Evolutionary conservation across 1,140 invertebrate genomes (phyloP).

Genomic region (Solenopsis invicta): DNA sequence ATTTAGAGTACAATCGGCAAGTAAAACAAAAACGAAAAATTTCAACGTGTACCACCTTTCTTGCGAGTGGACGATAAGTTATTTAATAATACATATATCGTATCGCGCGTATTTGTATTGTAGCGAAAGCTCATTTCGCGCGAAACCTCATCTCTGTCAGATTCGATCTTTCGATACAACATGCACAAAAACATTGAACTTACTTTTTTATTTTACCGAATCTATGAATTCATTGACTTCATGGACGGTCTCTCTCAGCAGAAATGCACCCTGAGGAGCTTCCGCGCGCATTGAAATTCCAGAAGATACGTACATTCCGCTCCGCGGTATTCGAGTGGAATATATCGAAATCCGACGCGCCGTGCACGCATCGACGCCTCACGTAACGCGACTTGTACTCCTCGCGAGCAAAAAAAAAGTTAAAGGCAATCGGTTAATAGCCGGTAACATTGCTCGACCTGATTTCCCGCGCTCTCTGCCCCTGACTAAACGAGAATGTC

Average conservation of each 20-base stretch:
- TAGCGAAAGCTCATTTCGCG: neutral
- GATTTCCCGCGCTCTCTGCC: conserved; percentile 6
- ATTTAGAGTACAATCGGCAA: too few species aligned
- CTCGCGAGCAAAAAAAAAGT: conserved; percentile 13
- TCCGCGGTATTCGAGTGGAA: neutral
- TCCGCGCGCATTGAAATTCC: conserved; percentile 26
- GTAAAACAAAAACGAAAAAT: too few species aligned
- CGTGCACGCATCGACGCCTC: neutral
- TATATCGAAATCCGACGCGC: conserved; percentile 30
- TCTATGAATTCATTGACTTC: conserved; percentile 1
- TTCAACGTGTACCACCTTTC: neutral
- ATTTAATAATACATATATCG: neutral
- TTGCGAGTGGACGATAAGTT: neutral
- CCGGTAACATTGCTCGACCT: conserved; percentile 10
- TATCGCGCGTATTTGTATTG: too few species aligned
- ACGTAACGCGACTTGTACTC: conserved; percentile 3
- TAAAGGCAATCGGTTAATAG: conserved; percentile 10
- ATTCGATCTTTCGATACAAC: neutral
- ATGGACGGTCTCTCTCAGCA: neutral
- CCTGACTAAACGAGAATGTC: conserved; percentile 19
- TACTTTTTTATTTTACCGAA: conserved; percentile 12
- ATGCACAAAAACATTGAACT: neutral
- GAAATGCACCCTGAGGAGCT: conserved; percentile 4
- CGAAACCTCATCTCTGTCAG: neutral
- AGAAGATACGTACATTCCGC: neutral